Evolutionary conservation across 92 coral and sea anemone genomes (phyloP), one percentile per base, ranked within the genome.

Genomic region (Blastomussa wellsi): DNA sequence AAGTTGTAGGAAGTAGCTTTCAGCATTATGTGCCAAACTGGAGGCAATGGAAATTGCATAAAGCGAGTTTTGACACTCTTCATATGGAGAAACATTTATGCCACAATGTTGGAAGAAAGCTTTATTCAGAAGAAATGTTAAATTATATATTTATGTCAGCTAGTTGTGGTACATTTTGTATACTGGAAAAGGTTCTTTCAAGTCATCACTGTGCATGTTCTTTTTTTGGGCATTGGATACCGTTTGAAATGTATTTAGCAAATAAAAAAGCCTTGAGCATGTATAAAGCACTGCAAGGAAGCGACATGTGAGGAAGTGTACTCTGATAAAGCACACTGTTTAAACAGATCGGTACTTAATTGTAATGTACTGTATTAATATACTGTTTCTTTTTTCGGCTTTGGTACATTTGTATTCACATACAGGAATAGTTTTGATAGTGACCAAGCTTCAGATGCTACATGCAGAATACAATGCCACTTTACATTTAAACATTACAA

Each of bases 91-190:
- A 80, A 42, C n/a, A n/a, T 12, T 28, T 67, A 29, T 48, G 72
- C 28, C 38, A 42, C 12, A 37, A 31, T 49, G 64, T 47, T 20
- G 35, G 31, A 53, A 16, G 48, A 37, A 55, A 33, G 79, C 41
- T 44, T 47, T 67, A 80, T 67, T 80, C 44, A 49, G 74, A 80
- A 10, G 75, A 68, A 68, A 35, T 73, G 36, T 80, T 80, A 69
- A 80, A 80, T 67, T 68, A 47, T 68, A 67, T 80, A 80, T 80
- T 80, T 80, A 80, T 80, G 66, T 76, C 39, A 47, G 55, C 31
- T 67, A 42, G 65, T 49, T 47, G 79, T 31, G 65, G 37, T 29
- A 47, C 64, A 47, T 67, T 80, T 80, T 80, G n/a, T n/a, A 69
- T 48, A 69, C 47, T 35, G 33, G 20, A 67, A 42, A 67, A 16